Base-by-base conservation (phyloP, 2,113 vertebrate genomes). In the Geothlypis trichas region DNA sequence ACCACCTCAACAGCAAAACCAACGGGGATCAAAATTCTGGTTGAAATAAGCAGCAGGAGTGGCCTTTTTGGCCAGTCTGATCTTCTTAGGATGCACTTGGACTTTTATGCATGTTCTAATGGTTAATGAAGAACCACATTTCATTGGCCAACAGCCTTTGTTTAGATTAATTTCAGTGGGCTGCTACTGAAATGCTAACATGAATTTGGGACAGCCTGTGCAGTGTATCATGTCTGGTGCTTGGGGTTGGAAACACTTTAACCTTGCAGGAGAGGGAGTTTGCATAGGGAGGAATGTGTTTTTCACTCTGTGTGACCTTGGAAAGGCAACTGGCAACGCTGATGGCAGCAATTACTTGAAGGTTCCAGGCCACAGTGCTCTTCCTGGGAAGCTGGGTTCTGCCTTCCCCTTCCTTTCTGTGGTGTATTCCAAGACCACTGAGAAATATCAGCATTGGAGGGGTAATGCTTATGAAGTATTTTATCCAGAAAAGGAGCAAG, bases 171-270 rank as follows among this genome's bases (percentile, higher is more conserved):
- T 37, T 89, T 54, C 58, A 62, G 37, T 22, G 59, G 35, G 49
- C 20, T 65, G 49, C 58, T 19, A 11, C 37, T 41, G 54, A 54
- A 41, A 75, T 35, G 41, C 37, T 37, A 5, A 21, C 58, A 49
- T 0, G 1, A 44, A 7, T 1, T 39, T 19, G 20, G 12, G 44
- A 24, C 42, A 65, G 83, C 24, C 13, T 2, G 2, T 5, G 4
- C 8, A 4, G 13, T 3, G 1, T 61, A 91, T 96, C n/a, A n/a
- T 84, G 88, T 65, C 71, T 58, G 74, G 71, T 85, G 66, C 49
- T 52, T 28, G 5, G 44, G 15, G 9, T 1, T 47, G 49, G 87
- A 39, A 87, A 57, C 7, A 27, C 55, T 31, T 54, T 15, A 28
- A 30, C 52, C 65, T 83, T n/a, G 35, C 33, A 42, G 61, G 33